Evolutionary conservation across 2,888 invertebrate genomes (phyloP).

Genomic region (Drosophila paracracens): DNA sequence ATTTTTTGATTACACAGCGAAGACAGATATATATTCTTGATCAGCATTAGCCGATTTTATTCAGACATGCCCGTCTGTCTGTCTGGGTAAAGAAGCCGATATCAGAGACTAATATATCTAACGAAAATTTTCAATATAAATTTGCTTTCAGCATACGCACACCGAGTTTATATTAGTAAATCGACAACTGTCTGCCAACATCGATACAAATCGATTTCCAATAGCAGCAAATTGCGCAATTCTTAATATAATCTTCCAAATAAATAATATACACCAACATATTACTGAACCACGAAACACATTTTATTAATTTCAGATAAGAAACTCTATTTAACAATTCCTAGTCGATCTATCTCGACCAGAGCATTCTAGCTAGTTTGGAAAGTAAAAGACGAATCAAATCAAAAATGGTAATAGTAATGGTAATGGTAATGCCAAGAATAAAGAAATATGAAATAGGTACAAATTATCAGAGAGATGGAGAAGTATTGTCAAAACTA

Average conservation of each 20-base stretch:
- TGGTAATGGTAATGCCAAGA: not conserved
- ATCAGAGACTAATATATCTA: not conserved
- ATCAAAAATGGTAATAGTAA: not conserved
- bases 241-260: not conserved
- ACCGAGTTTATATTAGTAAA: not conserved
- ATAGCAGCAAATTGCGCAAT: not conserved
- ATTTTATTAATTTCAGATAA: not conserved
- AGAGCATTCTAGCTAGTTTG: not conserved
- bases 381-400: not conserved
- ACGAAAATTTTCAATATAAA: not conserved
- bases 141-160: not conserved
- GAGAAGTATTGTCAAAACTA: not conserved
- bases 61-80: not conserved
- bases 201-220: not conserved
- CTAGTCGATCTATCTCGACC: not conserved
- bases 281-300: not conserved
- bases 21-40: not conserved
- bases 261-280: not conserved
- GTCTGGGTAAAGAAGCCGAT: not conserved
- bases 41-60: not conserved
- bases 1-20: not conserved
- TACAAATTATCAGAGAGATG: not conserved
- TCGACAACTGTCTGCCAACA: not conserved
- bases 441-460: not conserved
- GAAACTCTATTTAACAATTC: not conserved